Percentiles rank a stretch among this genome's conserved stretches.
Evolutionary conservation across 2,113 vertebrate species (phyloP).

Genomic region (Gila orcuttii): DNA sequence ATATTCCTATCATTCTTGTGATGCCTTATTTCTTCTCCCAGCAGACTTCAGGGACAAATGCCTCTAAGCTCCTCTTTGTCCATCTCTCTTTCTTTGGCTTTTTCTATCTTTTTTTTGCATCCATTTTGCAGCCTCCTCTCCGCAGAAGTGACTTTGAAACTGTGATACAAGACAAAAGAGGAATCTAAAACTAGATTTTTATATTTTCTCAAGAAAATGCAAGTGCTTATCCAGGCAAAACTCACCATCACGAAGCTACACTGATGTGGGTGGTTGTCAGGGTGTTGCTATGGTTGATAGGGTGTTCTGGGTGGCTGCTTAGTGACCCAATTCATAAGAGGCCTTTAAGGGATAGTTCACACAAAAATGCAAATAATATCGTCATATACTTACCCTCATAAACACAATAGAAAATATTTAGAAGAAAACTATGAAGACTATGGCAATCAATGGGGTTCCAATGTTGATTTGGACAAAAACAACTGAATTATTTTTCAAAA

Average conservation of each 20-base stretch:
- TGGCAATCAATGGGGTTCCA: neutral
- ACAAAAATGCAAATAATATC: neutral
- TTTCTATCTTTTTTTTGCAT: neutral
- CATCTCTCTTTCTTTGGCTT: neutral
- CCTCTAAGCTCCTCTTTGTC: neutral
- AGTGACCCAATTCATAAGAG: neutral
- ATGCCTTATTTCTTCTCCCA: conserved; percentile 16
- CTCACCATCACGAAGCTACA: neutral
- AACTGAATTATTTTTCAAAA: neutral
- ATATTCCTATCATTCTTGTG: conserved; percentile 2
- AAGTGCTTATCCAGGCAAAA: neutral
- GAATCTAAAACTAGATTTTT: neutral
- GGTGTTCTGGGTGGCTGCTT: neutral
- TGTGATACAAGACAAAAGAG: neutral
- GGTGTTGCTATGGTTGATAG: neutral
- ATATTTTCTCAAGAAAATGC: neutral
- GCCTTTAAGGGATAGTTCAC: neutral
- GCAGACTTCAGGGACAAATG: conserved; percentile 21
- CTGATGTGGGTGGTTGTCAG: neutral
- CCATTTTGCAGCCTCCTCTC: neutral
- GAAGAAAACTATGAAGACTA: neutral
- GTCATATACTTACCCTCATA: neutral
- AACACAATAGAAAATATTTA: neutral
- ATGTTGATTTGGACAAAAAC: neutral
- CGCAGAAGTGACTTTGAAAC: conserved; percentile 3